Conservation (phyloP, 30 jellyfish, hydroid and myxozoan genomes). For the Aurelia sp. region DNA sequence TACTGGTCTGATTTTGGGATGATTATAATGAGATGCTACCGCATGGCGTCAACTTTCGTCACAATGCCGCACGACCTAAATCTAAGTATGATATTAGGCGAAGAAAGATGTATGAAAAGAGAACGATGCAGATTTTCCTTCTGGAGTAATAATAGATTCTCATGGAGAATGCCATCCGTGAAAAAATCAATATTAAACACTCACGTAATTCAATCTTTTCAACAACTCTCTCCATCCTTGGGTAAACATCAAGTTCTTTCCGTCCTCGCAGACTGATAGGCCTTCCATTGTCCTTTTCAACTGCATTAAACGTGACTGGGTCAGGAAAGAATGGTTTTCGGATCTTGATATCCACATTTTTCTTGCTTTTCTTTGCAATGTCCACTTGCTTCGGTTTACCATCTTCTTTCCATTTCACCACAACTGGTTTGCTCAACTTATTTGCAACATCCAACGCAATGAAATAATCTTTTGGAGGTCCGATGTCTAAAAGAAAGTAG, state of each 20-base stretch:
- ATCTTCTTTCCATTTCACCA: constrained; percentile 39
- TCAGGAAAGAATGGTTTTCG: constrained; percentile 41
- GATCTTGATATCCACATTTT: background rate
- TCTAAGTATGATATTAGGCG: too few species aligned
- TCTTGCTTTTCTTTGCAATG: constrained; percentile 9
- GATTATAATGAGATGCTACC: too few species aligned
- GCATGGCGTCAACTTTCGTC: too few species aligned
- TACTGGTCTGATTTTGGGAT: too few species aligned
- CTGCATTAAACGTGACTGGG: constrained; percentile 34
- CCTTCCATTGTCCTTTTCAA: constrained; percentile 15
- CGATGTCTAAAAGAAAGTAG: background rate
- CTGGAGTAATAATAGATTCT: too few species aligned
- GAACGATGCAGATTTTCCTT: too few species aligned
- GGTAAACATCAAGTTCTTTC: constrained; percentile 20
- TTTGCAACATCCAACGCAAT: constrained; percentile 29
- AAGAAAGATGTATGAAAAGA: too few species aligned
- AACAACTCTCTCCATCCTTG: background rate
- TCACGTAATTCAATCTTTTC: constrained; percentile 34
- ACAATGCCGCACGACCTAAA: too few species aligned
- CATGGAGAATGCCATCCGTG: background rate
- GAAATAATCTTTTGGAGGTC: constrained; percentile 18
- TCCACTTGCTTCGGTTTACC: constrained; percentile 14
- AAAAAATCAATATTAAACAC: background rate
- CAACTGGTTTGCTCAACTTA: constrained; percentile 4
- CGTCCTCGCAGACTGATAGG: constrained; percentile 30